Evolutionary conservation across 2,113 vertebrate genomes (phyloP).

Genomic region (Dendropsophus ebraccatus): DNA sequence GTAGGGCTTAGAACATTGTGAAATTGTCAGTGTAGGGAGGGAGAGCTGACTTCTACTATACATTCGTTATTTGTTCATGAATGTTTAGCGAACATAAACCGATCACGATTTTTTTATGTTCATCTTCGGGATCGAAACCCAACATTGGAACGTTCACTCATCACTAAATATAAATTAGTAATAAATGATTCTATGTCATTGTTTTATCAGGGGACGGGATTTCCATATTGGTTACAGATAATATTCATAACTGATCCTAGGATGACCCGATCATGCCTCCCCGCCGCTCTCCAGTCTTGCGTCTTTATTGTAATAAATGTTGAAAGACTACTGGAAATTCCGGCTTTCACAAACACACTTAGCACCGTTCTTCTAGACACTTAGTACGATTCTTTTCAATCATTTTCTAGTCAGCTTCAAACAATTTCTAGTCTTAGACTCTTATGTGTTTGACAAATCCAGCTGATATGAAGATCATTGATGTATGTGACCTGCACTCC

Average conservation of each 20-base stretch:
- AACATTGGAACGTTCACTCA: no score
- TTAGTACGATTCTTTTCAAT: not conserved
- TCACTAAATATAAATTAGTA: no score
- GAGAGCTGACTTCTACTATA: no score
- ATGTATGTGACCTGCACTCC: not conserved
- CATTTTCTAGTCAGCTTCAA: constrained; percentile 3
- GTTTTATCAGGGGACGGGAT: no score
- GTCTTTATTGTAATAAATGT: not conserved
- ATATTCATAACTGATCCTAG: not conserved
- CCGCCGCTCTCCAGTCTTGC: not conserved
- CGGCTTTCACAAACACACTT: not conserved
- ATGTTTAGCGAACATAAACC: no score
- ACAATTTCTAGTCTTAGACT: not conserved
- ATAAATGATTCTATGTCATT: no score
- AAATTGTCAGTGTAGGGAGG: no score
- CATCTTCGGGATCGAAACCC: no score
- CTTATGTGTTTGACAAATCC: not conserved
- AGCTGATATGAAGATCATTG: not conserved
- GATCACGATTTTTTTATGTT: no score
- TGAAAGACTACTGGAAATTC: not conserved
- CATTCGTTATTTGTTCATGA: no score
- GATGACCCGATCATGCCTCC: not conserved
- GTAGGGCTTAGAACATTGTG: no score
- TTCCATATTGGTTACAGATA: no score
- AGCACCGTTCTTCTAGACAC: not conserved